phyloP scores from a whole-genome alignment of 1,140 invertebrate genomes.

The Pseudomyrmex cubaensis region DNA sequence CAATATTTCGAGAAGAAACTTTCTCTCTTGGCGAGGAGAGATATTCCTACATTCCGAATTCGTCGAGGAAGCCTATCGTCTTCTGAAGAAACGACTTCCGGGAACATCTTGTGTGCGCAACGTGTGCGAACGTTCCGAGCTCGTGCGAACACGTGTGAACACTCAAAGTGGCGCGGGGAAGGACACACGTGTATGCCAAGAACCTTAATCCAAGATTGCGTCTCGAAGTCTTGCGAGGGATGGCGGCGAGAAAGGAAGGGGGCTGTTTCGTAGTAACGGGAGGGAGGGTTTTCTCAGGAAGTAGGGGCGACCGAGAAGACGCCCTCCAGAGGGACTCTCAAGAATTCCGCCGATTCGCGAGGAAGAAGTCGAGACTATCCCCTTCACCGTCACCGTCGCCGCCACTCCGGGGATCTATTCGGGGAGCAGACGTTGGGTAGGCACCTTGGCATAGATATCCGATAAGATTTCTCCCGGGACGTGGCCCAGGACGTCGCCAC shows the following conservation, averaged over 20 bases:
- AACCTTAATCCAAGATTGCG: constrained; percentile 70
- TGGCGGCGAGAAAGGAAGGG: not conserved
- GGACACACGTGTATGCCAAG: constrained; percentile 12
- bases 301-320: not conserved
- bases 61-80: not conserved
- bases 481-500: constrained; percentile 46
- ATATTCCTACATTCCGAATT: constrained; percentile 7
- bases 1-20: not conserved
- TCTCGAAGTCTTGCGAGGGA: constrained; percentile 31
- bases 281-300: constrained; percentile 29
- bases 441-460: constrained; percentile 69
- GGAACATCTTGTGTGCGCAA: constrained; percentile 17
- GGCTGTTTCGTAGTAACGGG: not conserved
- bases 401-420: constrained; percentile 40
- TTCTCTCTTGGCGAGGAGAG: not conserved
- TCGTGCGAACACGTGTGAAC: constrained; percentile 32
- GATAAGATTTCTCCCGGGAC: constrained; percentile 74
- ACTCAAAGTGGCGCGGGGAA: not conserved
- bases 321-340: constrained; percentile 24
- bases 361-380: constrained; percentile 27
- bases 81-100: constrained; percentile 22
- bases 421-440: constrained; percentile 46
- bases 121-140: constrained; percentile 11
- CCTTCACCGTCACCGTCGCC: not conserved
- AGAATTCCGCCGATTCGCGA: constrained; percentile 58